A percentile compares a stretch with the other conserved stretches of the same genome.
These are phyloP conservation scores for Chrysolina haemoptera DNA, from an alignment of 2,888 invertebrate species.

Conservation along the genomic window DNA sequence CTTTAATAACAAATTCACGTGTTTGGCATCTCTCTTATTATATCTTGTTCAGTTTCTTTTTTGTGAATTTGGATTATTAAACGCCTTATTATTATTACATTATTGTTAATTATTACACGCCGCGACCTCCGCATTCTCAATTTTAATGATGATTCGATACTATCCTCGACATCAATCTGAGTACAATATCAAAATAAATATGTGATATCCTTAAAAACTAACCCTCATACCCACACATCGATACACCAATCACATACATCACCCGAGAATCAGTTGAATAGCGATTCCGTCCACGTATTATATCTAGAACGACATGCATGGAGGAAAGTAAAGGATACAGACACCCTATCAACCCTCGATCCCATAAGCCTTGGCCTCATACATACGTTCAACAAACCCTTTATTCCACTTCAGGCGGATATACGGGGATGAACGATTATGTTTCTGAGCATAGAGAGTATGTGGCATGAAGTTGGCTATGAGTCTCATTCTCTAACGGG, in stretches of 20 bases:
- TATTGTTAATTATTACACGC: too few species aligned
- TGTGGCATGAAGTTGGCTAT: too few species aligned
- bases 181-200: background rate
- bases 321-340: conserved; percentile 53
- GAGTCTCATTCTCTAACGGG: too few species aligned
- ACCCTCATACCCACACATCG: conserved; percentile 2
- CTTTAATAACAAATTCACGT: too few species aligned
- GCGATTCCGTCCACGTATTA: conserved; percentile 62
- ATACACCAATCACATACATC: conserved; percentile 25
- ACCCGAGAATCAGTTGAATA: conserved; percentile 44
- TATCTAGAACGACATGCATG: conserved; percentile 60
- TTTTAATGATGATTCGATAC: background rate
- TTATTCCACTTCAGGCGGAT: conserved; percentile 32
- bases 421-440: background rate
- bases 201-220: background rate
- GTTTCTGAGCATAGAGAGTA: background rate
- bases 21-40: too few species aligned
- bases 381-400: conserved; percentile 57
- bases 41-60: too few species aligned
- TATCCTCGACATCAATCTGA: background rate
- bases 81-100: too few species aligned
- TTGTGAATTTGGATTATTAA: too few species aligned
- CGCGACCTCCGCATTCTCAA: background rate
- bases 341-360: conserved; percentile 62
- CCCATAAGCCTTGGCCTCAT: conserved; percentile 62